Evolutionary conservation across 2,888 invertebrate genomes (phyloP).

Genomic region (Cordilura impudica): DNA sequence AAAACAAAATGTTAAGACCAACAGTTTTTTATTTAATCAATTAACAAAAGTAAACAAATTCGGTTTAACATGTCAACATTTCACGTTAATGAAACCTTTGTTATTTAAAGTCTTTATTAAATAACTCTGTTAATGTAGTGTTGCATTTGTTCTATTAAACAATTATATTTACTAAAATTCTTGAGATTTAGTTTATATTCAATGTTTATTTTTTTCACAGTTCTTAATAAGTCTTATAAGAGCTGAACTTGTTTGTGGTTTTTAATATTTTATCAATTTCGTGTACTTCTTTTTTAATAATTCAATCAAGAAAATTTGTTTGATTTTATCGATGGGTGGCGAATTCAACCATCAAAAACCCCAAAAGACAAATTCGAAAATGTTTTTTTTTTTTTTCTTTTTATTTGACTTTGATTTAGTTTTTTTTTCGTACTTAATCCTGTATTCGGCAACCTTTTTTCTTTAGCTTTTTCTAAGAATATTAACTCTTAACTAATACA

Average conservation of each 20-base stretch:
- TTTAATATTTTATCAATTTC: slow-evolving; percentile 69
- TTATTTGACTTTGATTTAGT: slow-evolving; percentile 61
- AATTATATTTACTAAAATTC: not conserved
- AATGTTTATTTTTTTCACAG: slow-evolving; percentile 5
- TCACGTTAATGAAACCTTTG: not conserved
- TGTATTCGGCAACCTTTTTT: slow-evolving; percentile 23
- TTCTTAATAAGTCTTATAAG: slow-evolving; percentile 11
- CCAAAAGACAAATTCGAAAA: slow-evolving; percentile 69
- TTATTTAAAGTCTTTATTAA: not conserved
- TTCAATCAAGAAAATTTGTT: slow-evolving; percentile 73
- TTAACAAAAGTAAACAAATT: not conserved
- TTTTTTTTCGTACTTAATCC: slow-evolving; percentile 1
- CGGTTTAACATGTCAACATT: not conserved
- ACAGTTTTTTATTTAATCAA: not conserved
- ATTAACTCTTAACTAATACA: no score
- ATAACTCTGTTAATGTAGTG: not conserved
- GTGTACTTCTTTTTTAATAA: slow-evolving; percentile 72
- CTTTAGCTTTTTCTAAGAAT: no score
- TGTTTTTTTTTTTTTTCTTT: slow-evolving; percentile 66
- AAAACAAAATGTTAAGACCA: not conserved
- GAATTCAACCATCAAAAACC: slow-evolving; percentile 40
- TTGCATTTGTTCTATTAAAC: not conserved
- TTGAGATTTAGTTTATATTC: not conserved
- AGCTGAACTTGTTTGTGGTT: slow-evolving; percentile 45
- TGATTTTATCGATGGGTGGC: slow-evolving; percentile 63